A percentile compares a stretch with the other conserved stretches of the same genome.
Conservation (phyloP, 1,140 invertebrate genomes). For the Brachionus koreanus region DNA sequence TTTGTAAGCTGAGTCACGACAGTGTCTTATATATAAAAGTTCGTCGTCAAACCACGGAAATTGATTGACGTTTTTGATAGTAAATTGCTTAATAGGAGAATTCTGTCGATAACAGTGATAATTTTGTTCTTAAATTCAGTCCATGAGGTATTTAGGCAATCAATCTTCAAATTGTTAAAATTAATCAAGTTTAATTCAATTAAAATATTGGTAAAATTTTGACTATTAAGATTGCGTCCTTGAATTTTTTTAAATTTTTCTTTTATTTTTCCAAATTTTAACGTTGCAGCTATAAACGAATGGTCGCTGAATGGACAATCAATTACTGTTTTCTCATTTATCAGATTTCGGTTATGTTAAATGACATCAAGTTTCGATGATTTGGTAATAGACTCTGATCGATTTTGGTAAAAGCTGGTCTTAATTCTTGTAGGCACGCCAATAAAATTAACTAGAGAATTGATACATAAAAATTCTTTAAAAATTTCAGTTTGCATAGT, state of each 20-base stretch:
- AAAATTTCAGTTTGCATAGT: not conserved
- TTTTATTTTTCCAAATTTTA: not conserved
- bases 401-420: not conserved
- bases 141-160: not conserved
- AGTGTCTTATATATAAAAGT: not conserved
- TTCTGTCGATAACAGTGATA: not conserved
- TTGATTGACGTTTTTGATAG: not conserved
- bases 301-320: not conserved
- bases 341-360: not conserved
- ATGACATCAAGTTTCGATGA: not conserved
- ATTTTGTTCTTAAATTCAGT: not conserved
- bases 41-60: conserved; percentile 6
- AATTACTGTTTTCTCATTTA: not conserved
- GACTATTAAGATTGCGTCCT: not conserved
- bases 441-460: not conserved
- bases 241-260: not conserved
- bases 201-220: not conserved
- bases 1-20: not conserved
- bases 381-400: not conserved
- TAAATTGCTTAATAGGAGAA: not conserved
- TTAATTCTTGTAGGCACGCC: not conserved
- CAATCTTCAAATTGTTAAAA: too few species aligned
- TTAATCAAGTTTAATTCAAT: not conserved
- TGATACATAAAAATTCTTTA: not conserved
- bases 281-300: not conserved